Base-by-base conservation (phyloP, 2,797 vertebrate species). In the Euphonia xanthogaster region DNA sequence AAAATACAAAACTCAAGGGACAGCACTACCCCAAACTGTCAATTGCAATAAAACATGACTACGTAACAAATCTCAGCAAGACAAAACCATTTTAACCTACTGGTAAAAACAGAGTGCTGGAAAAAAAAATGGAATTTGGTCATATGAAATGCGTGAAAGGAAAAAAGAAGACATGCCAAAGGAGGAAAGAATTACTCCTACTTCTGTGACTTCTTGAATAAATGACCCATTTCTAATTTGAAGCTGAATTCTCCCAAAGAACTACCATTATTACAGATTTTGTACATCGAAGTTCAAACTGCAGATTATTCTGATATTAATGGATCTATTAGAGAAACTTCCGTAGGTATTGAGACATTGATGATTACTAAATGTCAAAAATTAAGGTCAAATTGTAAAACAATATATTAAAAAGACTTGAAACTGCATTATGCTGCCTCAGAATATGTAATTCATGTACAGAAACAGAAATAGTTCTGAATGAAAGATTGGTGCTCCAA, bases 11-110 rank as follows among this genome's bases (percentile, higher is more conserved):
- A 67, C 48, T 89, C 53, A 51, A 89, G 84, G 83, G 68, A 75
- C 33, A 70, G 65, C 1, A 2, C 90, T 96, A 81, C 79, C 76
- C 72, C 55, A 55, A 96, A 81, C 58, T 96, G 96, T 96, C 97
- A 88, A 68, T 96, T 97, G 87, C 31, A 91, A 95, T 96, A 93
- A 96, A 75, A 93, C 61, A 79, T 60, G 71, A 74, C 25, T 44
- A 84, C 27, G 51, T 28, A 95, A 91, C 68, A 88, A 57, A 60
- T 68, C 81, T 88, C 67, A 73, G 51, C 58, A 85, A 80, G 74
- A 28, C 7, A n/a, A 96, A 88, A 3, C 9, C 28, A 58, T 85
- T 70, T 13, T 86, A 95, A 60, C 37, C 28, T 35, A 51, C 14
- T n/a, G 33, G 77, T n/a, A 86, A 90, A 94, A 50, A n/a, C 0